These are phyloP conservation scores for Dendroctonus ponderosae DNA, from an alignment of 1,140 invertebrate species.

Conservation along the genomic window DNA sequence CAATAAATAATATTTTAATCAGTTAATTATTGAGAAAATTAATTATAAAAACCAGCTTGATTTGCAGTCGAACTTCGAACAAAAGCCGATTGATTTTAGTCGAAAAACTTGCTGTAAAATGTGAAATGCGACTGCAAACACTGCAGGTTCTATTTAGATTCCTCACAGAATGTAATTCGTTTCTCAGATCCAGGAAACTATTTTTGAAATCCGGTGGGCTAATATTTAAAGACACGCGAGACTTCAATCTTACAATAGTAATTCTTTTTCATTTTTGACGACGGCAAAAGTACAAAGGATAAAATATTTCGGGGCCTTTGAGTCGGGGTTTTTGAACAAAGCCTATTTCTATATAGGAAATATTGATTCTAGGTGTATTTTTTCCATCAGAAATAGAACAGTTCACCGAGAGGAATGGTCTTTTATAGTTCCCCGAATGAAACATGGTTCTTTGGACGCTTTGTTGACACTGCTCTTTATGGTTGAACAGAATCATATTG, in stretches of 20 bases:
- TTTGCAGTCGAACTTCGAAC: too few relatives aligned
- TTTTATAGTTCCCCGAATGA: background rate
- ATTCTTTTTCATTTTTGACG: constrained; percentile 21
- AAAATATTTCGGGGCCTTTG: constrained; percentile 10
- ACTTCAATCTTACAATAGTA: constrained; percentile 17
- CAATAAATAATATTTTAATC: too few relatives aligned
- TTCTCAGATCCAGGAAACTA: too few relatives aligned
- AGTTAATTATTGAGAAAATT: too few relatives aligned
- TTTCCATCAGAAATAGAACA: constrained; percentile 13
- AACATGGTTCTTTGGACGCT: background rate
- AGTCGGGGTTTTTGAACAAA: constrained; percentile 11
- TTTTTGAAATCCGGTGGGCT: background rate
- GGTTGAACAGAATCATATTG: background rate
- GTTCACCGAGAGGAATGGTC: constrained; percentile 1
- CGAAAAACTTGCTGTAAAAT: too few relatives aligned
- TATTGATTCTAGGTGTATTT: constrained; percentile 8
- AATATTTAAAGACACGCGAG: constrained; percentile 16
- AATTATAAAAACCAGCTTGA: too few relatives aligned
- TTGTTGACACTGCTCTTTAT: background rate
- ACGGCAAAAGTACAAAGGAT: constrained; percentile 20
- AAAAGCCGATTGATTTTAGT: too few relatives aligned
- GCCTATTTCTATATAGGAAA: constrained; percentile 22
- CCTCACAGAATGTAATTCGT: too few relatives aligned
- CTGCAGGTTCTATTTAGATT: too few relatives aligned
- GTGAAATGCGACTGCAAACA: too few relatives aligned